A percentile compares a stretch with the other conserved stretches of the same genome.
Conservation (phyloP, 2,888 invertebrate genomes). For the Ennomos erosarius region DNA sequence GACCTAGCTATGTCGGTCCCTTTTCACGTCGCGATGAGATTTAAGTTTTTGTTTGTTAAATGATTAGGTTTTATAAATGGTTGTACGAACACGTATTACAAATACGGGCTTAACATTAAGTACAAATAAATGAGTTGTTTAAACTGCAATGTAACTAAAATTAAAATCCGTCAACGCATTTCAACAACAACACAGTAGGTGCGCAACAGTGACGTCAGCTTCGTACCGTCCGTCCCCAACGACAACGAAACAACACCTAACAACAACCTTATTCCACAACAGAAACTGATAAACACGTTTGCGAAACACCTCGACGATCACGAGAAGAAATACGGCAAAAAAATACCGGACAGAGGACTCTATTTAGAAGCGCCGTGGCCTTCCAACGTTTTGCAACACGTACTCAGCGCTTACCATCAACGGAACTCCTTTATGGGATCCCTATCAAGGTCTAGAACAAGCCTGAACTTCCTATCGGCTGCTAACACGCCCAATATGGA, state of each 20-base stretch:
- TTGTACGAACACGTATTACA: too few relatives aligned
- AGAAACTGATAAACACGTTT: constrained; percentile 69
- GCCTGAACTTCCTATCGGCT: constrained; percentile 72
- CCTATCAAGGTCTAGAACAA: constrained; percentile 84
- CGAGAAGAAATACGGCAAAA: constrained; percentile 73
- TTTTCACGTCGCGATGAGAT: too few relatives aligned
- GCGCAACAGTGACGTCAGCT: constrained; percentile 14
- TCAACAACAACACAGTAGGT: constrained; percentile 17
- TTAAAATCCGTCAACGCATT: constrained; percentile 29
- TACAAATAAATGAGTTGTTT: too few relatives aligned
- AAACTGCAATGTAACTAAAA: too few relatives aligned
- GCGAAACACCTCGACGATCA: constrained; percentile 75
- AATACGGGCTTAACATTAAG: too few relatives aligned
- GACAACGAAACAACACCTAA: constrained; percentile 11
- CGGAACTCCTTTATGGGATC: constrained; percentile 81
- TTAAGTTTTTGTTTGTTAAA: too few relatives aligned
- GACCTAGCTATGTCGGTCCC: too few relatives aligned
- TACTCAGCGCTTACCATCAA: constrained; percentile 70
- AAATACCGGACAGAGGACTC: constrained; percentile 62
- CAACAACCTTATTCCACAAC: constrained; percentile 50
- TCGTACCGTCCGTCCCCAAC: constrained; percentile 15
- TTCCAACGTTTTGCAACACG: constrained; percentile 74
- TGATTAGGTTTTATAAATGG: too few relatives aligned
- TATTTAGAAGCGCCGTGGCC: constrained; percentile 76
- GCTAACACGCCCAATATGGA: constrained; percentile 67